A percentile compares a stretch with the other conserved stretches of the same genome.
These are phyloP conservation scores for Sarcophaga carnaria DNA, from an alignment of 2,888 invertebrate genomes.

Conservation along the genomic window DNA sequence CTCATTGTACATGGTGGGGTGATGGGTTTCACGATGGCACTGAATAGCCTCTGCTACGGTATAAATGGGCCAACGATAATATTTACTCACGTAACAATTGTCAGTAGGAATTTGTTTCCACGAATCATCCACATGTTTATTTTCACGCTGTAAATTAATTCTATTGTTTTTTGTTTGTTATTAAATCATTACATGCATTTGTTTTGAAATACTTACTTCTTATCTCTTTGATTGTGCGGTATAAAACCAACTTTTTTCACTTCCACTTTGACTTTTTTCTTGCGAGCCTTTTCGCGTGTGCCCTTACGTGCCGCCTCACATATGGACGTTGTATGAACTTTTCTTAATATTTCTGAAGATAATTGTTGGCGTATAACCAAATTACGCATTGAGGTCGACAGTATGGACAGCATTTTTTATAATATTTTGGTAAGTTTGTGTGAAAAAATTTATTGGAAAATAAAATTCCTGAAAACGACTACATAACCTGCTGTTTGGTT, in stretches of 20 bases:
- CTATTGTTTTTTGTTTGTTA: slow-evolving; percentile 74
- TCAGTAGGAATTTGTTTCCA: slow-evolving; percentile 84
- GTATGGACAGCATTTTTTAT: slow-evolving; percentile 65
- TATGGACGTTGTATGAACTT: slow-evolving; percentile 84
- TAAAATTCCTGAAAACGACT: slow-evolving; percentile 3
- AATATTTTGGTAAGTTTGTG: slow-evolving; percentile 1
- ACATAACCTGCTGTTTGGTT: slow-evolving; percentile 58
- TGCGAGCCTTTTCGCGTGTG: slow-evolving; percentile 89
- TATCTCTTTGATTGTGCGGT: slow-evolving; percentile 86
- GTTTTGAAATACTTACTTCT: slow-evolving; percentile 81
- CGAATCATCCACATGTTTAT: slow-evolving; percentile 85
- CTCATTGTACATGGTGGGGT: slow-evolving; percentile 90
- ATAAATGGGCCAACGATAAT: slow-evolving; percentile 85
- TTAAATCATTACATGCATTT: not conserved
- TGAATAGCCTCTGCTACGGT: slow-evolving; percentile 89
- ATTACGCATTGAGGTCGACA: slow-evolving; percentile 60
- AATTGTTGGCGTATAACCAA: slow-evolving; percentile 72
- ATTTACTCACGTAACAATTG: slow-evolving; percentile 85
- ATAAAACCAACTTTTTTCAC: slow-evolving; percentile 89
- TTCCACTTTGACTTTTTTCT: slow-evolving; percentile 89
- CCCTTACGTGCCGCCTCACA: slow-evolving; percentile 91
- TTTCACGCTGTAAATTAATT: slow-evolving; percentile 80
- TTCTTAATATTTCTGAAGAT: slow-evolving; percentile 76
- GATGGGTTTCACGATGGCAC: slow-evolving; percentile 90
- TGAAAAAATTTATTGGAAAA: slow-evolving; percentile 16